A percentile compares a stretch with the other conserved stretches of the same genome.
These are phyloP conservation scores for Brachystomella parvula DNA, from an alignment of 1,140 invertebrate species.

Conservation along the genomic window DNA sequence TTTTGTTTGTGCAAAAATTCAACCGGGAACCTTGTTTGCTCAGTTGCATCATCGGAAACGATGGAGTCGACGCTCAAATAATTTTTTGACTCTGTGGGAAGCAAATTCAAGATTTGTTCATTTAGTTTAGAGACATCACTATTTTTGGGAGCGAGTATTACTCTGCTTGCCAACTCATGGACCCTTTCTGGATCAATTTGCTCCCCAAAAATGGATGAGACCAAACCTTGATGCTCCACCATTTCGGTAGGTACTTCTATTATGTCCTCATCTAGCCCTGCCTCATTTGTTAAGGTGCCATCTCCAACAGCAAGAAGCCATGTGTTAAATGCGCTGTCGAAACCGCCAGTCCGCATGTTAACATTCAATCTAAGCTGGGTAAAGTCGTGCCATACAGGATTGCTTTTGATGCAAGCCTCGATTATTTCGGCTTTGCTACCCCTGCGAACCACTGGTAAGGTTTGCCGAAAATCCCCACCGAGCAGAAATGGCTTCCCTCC, in stretches of 20 bases:
- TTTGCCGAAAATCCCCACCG: constrained; percentile 40
- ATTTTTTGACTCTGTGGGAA: neutral
- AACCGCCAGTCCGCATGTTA: neutral
- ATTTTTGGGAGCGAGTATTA: constrained; percentile 6
- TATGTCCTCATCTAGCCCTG: neutral
- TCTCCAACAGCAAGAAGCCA: constrained; percentile 1
- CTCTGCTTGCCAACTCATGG: neutral
- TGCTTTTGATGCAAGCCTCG: constrained; percentile 19
- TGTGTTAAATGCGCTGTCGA: neutral
- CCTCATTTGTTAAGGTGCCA: neutral
- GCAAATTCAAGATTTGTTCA: neutral
- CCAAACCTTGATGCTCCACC: constrained; percentile 13
- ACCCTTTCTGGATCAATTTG: neutral
- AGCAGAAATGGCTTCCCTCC: constrained; percentile 39
- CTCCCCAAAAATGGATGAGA: constrained; percentile 4
- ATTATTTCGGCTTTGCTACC: constrained; percentile 33
- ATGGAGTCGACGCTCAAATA: constrained; percentile 13
- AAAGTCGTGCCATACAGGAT: neutral
- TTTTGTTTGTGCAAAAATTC: constrained; percentile 25
- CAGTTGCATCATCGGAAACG: neutral
- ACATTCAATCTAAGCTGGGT: neutral
- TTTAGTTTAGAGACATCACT: neutral
- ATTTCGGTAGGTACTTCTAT: constrained; percentile 4
- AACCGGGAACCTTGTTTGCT: constrained; percentile 10
- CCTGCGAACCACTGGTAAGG: constrained; percentile 32